These are phyloP conservation scores for Heteromurus nitidus DNA, from an alignment of 2,888 invertebrate species.

Conservation along the genomic window DNA sequence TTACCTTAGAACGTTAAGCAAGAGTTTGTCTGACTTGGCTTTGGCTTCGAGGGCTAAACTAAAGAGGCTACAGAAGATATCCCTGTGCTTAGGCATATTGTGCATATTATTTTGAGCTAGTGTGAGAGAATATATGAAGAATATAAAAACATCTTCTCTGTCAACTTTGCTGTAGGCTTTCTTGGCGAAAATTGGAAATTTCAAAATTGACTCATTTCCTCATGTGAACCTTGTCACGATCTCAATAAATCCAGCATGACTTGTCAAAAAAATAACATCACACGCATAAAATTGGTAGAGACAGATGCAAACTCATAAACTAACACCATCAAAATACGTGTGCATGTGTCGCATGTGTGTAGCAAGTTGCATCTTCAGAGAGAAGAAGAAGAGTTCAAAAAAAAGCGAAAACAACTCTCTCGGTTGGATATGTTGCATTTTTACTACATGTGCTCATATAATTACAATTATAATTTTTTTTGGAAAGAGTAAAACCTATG, in stretches of 20 bases:
- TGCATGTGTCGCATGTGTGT: not conserved
- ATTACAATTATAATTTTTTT: no score
- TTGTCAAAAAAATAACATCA: constrained; percentile 13
- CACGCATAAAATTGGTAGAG: no score
- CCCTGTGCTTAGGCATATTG: no score
- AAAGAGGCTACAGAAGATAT: no score
- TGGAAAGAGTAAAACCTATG: not conserved
- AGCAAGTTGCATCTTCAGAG: no score
- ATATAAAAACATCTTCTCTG: constrained; percentile 8
- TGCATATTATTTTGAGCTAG: no score
- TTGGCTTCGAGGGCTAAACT: not conserved
- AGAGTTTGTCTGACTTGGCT: not conserved
- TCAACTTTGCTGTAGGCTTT: not conserved
- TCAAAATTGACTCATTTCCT: constrained; percentile 45
- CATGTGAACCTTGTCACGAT: constrained; percentile 37
- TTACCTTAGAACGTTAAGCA: constrained; percentile 44
- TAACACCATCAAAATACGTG: no score
- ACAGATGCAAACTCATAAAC: no score
- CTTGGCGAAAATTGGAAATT: constrained; percentile 22
- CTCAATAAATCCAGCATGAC: constrained; percentile 33
- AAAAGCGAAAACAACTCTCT: no score
- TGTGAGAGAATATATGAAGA: constrained; percentile 1
- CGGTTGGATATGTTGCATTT: not conserved
- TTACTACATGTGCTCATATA: constrained; percentile 2
- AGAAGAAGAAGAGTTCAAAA: constrained; percentile 3